Percentiles rank a stretch among this genome's conserved stretches.
Conservation (phyloP, 2,797 vertebrate species). For the Coregonus ussuriensis region DNA sequence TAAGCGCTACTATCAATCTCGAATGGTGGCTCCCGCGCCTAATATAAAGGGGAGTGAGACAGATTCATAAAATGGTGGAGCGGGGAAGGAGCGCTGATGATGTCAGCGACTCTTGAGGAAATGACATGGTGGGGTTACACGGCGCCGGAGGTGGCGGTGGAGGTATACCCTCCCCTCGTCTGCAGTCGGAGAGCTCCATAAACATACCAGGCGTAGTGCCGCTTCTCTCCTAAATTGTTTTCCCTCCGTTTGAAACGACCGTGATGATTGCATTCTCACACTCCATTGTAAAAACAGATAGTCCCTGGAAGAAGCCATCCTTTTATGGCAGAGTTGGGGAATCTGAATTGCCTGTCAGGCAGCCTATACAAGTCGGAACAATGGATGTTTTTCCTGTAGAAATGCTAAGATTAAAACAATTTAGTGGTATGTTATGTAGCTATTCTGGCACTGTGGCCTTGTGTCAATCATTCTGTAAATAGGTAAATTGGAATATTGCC, state of each 20-base stretch:
- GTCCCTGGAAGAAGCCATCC: conserved; percentile 9
- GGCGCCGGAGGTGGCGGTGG: conserved; percentile 8
- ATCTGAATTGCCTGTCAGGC: conserved; percentile 54
- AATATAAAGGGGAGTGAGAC: conserved; percentile 37
- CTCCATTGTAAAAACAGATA: conserved; percentile 55
- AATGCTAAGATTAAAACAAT: conserved; percentile 11
- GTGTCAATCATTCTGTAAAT: conserved; percentile 3
- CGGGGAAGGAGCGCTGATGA: conserved; percentile 14
- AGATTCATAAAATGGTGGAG: conserved; percentile 57
- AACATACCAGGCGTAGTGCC: conserved; percentile 55
- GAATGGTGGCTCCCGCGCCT: conserved; percentile 31
- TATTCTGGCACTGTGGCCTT: not conserved
- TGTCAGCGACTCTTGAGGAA: conserved; percentile 45
- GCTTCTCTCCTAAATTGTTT: conserved; percentile 53
- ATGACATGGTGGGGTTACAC: conserved; percentile 56
- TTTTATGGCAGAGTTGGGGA: conserved; percentile 37
- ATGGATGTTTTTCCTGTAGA: conserved; percentile 5
- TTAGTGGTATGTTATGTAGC: conserved; percentile 1
- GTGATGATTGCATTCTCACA: conserved; percentile 63
- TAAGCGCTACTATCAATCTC: conserved; percentile 51
- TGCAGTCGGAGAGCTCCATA: conserved; percentile 50
- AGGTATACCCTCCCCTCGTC: conserved; percentile 2
- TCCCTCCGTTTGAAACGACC: conserved; percentile 47
- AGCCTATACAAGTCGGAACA: not conserved
- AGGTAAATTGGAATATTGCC: not conserved